Evolutionary conservation across 2,888 invertebrate genomes (phyloP), one percentile per base, ranked within the genome.

Genomic region (Siphonodentalium dalli): DNA sequence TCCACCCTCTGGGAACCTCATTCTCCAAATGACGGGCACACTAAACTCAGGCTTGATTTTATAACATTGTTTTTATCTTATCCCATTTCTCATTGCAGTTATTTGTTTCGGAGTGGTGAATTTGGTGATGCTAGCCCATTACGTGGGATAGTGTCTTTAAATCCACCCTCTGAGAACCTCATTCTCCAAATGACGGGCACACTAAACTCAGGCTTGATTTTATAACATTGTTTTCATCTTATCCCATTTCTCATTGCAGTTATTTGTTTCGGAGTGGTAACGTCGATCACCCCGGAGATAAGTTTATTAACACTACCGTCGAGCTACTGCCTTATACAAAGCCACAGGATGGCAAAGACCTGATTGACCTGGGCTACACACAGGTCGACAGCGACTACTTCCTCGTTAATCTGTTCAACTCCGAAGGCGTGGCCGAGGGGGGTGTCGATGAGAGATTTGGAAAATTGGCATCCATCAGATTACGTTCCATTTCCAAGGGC

Each of bases 231-330:
- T n/a, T 34, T 8, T 23, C 35, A 21, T 28, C 18, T 44, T 13
- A 21, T 35, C 28, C 23, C n/a, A 18, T 4, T 48, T 42, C 41
- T 28, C 48, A 40, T 50, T 50, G 4, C 69, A 81, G 80, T 40
- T 77, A 72, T 54, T 57, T 75, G 38, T 78, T 82, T 57, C 65
- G 77, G 31, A 94, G 93, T 80, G 94, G 94, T 24, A 95, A 94
- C 81, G 87, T 88, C 0, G 92, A 93, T 71, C 94, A 95, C 83
- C 89, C 90, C 0, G 89, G 89, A 1, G 95, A 96, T 83, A 89
- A 88, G 71, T 90, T 96, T 76, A 89, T 89, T 75, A 90, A 93
- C 68, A 91, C 94, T 0, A 89, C 90, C 0, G 87, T 96, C 6
- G 93, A 95, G 83, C 86, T 92, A 6, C 80, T 89, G 46, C 88